Conservation (phyloP, 1,140 invertebrate species). For the Cataglyphis hispanica region DNA sequence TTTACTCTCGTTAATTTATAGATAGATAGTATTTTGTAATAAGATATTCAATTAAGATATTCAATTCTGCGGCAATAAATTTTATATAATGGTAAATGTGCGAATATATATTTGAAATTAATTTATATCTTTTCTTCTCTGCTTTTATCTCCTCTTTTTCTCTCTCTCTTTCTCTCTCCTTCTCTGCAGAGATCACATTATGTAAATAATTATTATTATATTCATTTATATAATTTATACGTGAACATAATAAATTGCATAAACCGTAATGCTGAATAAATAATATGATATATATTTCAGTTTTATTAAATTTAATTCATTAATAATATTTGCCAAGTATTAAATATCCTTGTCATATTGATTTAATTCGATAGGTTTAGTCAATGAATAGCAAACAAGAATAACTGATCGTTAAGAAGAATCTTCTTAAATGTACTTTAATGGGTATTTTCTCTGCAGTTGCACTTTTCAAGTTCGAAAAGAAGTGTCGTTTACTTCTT, state of each 20-base stretch:
- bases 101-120: too few species aligned
- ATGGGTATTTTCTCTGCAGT: not conserved
- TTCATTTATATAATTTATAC: not conserved
- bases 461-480: slow-evolving; percentile 7
- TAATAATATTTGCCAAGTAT: not conserved
- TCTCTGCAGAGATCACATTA: too few species aligned
- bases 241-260: not conserved
- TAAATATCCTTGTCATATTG: not conserved
- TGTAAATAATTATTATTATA: not conserved
- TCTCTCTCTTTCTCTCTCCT: not conserved
- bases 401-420: too few species aligned
- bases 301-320: not conserved
- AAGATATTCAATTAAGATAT: not conserved
- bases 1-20: not conserved
- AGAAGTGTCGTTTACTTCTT: not conserved
- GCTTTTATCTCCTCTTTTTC: not conserved
- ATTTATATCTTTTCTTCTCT: not conserved
- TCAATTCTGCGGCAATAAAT: not conserved
- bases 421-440: slow-evolving; percentile 12
- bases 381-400: not conserved
- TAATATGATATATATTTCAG: not conserved
- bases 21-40: not conserved
- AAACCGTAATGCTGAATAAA: not conserved
- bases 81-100: too few species aligned
- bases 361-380: not conserved